Conservation (phyloP, 1,140 invertebrate species). For the Drosophila pachea region DNA sequence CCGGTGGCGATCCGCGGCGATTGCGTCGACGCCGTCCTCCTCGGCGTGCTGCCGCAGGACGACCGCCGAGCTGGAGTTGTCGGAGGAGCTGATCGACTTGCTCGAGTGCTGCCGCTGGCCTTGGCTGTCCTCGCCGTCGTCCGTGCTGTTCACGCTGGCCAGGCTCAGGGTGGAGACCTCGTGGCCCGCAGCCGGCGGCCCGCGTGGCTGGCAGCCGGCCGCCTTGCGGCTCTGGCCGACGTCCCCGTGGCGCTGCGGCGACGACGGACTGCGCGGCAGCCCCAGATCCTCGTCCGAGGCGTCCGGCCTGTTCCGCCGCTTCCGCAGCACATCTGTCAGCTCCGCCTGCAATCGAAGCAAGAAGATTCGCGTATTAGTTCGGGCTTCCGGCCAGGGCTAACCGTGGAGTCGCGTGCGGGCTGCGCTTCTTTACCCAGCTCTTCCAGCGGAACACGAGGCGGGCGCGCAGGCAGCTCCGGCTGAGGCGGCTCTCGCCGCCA, state of each 20-base stretch:
- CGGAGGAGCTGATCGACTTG: constrained; percentile 49
- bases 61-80: constrained; percentile 55
- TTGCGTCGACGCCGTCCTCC: constrained; percentile 69
- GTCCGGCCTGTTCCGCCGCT: constrained; percentile 74
- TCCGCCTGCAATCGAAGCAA: constrained; percentile 58
- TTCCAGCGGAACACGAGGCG: constrained; percentile 77
- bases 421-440: constrained; percentile 68
- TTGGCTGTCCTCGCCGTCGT: constrained; percentile 58
- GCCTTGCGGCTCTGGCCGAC: constrained; percentile 25
- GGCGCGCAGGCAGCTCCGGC: constrained; percentile 70
- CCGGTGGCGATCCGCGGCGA: constrained; percentile 79
- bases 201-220: constrained; percentile 18
- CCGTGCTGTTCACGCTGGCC: constrained; percentile 68
- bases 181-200: constrained; percentile 15
- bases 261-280: constrained; percentile 71
- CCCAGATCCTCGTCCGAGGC: constrained; percentile 78
- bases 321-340: constrained; percentile 77
- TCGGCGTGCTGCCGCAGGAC: constrained; percentile 51
- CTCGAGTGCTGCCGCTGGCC: constrained; percentile 40
- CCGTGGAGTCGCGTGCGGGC: not conserved
- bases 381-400: too few species aligned
- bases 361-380: not conserved
- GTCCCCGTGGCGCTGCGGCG: constrained; percentile 63
- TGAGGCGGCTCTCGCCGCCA: constrained; percentile 57
- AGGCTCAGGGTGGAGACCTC: constrained; percentile 74